A percentile compares a stretch with the other conserved stretches of the same genome.
Evolutionary conservation across 2,888 invertebrate genomes (phyloP).

Genomic region (Coleophora deauratella): DNA sequence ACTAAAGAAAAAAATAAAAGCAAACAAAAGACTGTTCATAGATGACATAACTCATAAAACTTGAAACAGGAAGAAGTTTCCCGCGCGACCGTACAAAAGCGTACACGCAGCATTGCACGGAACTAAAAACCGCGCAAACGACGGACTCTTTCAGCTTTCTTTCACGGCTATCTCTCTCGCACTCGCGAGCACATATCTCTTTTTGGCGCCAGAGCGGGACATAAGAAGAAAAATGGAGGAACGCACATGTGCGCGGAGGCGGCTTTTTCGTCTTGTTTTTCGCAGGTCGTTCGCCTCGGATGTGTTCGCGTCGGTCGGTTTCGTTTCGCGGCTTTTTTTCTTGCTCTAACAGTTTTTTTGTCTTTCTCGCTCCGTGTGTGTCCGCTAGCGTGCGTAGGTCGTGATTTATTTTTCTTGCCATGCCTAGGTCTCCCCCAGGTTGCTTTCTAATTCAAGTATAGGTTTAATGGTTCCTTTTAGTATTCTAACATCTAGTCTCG

Average conservation of each 20-base stretch:
- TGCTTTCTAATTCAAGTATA: constrained; percentile 17
- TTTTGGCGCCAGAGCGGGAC: constrained; percentile 60
- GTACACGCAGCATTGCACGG: constrained; percentile 51
- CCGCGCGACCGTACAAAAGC: constrained; percentile 24
- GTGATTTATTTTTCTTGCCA: constrained; percentile 24
- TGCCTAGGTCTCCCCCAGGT: constrained; percentile 7
- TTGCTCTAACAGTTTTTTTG: constrained; percentile 37
- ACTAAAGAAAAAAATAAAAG: too few relatives aligned
- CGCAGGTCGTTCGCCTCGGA: constrained; percentile 65
- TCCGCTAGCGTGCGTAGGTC: constrained; percentile 53
- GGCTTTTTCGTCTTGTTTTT: constrained; percentile 64
- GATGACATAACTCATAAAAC: too few relatives aligned
- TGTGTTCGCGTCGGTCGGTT: constrained; percentile 42
- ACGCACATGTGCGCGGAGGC: constrained; percentile 68
- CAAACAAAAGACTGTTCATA: too few relatives aligned
- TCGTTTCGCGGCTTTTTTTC: constrained; percentile 41
- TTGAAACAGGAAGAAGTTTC: too few relatives aligned
- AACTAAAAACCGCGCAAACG: constrained; percentile 51
- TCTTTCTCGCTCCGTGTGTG: constrained; percentile 45
- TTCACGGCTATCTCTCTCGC: constrained; percentile 51
- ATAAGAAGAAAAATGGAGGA: constrained; percentile 60
- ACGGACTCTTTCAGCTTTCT: constrained; percentile 64
- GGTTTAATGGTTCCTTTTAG: constrained; percentile 9
- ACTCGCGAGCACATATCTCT: constrained; percentile 19
- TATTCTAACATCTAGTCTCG: constrained; percentile 6